Evolutionary conservation across 2,113 vertebrate species (phyloP).

Genomic region (Periophthalmodon schlosseri): DNA sequence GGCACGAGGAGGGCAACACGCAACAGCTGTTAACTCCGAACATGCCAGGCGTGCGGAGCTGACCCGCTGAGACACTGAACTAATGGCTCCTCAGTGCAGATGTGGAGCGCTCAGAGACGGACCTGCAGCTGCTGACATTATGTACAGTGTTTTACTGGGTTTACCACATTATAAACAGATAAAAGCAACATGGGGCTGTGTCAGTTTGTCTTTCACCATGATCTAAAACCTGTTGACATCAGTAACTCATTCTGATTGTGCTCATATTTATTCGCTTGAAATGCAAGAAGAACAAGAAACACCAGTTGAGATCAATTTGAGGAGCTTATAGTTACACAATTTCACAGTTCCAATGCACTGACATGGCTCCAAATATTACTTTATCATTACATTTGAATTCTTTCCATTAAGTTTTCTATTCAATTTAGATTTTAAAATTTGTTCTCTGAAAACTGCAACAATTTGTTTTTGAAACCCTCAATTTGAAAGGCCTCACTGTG

Average conservation of each 20-base stretch:
- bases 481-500: too few species aligned
- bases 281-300: neutral
- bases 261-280: neutral
- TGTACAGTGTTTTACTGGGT: conserved; percentile 26
- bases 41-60: conserved; percentile 81
- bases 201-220: neutral
- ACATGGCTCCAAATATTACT: too few species aligned
- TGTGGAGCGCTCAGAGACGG: conserved; percentile 75
- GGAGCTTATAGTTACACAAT: neutral
- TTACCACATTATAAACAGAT: conserved; percentile 56
- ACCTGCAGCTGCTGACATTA: conserved; percentile 78
- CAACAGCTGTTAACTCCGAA: conserved; percentile 89
- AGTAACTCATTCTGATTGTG: neutral
- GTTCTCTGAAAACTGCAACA: too few species aligned
- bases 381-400: too few species aligned
- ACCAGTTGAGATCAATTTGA: neutral
- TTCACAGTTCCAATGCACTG: too few species aligned
- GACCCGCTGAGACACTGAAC: conserved; percentile 83
- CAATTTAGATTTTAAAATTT: too few species aligned
- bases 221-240: neutral
- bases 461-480: too few species aligned
- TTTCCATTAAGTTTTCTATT: too few species aligned
- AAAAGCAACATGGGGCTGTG: conserved; percentile 60
- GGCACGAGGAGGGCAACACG: conserved; percentile 81
- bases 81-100: conserved; percentile 81